Evolutionary conservation across 1,140 invertebrate species (phyloP).

Genomic region (Pogonomyrmex californicus): DNA sequence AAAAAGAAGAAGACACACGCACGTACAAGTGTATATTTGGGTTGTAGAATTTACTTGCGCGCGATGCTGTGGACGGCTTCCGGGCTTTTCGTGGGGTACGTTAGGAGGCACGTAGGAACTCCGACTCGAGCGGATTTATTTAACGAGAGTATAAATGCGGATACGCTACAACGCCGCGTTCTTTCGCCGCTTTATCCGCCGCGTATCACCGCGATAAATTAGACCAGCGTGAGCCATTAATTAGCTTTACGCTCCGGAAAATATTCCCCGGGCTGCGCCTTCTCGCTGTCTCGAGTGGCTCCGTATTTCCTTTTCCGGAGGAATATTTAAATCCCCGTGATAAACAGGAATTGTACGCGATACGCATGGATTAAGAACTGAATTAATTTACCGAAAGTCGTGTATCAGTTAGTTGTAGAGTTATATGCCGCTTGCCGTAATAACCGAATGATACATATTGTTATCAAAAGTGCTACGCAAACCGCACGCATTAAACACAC

Average conservation of each 20-base stretch:
- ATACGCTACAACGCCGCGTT: slow-evolving; percentile 55
- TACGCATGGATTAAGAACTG: slow-evolving; percentile 40
- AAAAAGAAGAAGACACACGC: not conserved
- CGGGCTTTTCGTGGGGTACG: slow-evolving; percentile 36
- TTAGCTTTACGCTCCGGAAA: slow-evolving; percentile 46
- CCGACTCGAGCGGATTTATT: slow-evolving; percentile 61
- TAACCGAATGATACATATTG: slow-evolving; percentile 15
- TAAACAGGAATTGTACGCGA: slow-evolving; percentile 38
- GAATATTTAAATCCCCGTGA: slow-evolving; percentile 46
- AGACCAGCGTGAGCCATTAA: slow-evolving; percentile 44
- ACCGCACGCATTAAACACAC: not conserved
- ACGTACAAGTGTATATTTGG: slow-evolving; percentile 31
- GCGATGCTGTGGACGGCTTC: slow-evolving; percentile 25
- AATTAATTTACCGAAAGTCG: slow-evolving; percentile 17
- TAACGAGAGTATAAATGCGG: slow-evolving; percentile 67
- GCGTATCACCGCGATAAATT: slow-evolving; percentile 62
- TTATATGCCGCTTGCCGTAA: slow-evolving; percentile 6
- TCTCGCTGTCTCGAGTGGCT: slow-evolving; percentile 39
- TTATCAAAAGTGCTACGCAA: not conserved
- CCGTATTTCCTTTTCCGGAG: slow-evolving; percentile 8
- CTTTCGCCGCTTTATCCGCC: slow-evolving; percentile 51
- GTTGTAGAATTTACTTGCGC: slow-evolving; percentile 51
- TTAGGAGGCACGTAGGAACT: slow-evolving; percentile 42
- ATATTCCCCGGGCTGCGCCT: slow-evolving; percentile 41
- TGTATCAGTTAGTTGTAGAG: not conserved